Evolutionary conservation across 2,113 vertebrate species (phyloP), one percentile per base, ranked within the genome.

Genomic region (Porphyrio hochstetteri): DNA sequence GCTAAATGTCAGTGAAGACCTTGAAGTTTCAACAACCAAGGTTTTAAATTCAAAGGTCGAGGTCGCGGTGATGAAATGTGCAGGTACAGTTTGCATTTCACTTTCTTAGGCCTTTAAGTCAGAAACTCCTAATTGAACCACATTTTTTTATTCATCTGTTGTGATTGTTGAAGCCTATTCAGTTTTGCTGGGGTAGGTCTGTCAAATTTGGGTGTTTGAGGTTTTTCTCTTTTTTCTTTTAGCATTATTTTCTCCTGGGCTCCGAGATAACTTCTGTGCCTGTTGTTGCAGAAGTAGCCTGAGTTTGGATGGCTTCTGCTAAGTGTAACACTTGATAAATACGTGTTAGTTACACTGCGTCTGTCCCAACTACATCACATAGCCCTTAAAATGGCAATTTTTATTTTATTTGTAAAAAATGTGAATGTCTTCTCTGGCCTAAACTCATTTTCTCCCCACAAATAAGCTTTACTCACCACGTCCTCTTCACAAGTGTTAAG

Each of bases 201-300:
- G 56, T 70, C 50, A 72, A 14, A 24, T 61, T 76, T 33, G 53
- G 2, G 53, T 31, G 50, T 52, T 24, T 56, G 29, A 16, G 12
- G 6, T 53, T 64, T 27, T 35, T 52, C 60, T 27, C 5, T 74
- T 44, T 44, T 44, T 44, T 44, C 42, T 44, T 72, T 85, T 48
- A n/a, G 72, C 21, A 3, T 72, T 38, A 29, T 75, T 93, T 93
- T 97, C 68, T 96, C 86, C 91, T 96, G 97, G 94, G 96, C 95
- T 91, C 93, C 86, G 97, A 61, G 95, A 86, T 99, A 98, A 99
- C 98, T 94, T 75, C 92, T 98, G 91, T 99, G 98, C 98, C 98
- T 99, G 97, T 98, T 99, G 98, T 99, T 99, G 97, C 99, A 99
- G 99, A 99, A 99, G 98, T 99, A 99, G 99, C 99, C 98, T 99